Evolutionary conservation across 1,140 invertebrate genomes (phyloP), one percentile per base, ranked within the genome.

Genomic region (Lepidotrigona ventralis): DNA sequence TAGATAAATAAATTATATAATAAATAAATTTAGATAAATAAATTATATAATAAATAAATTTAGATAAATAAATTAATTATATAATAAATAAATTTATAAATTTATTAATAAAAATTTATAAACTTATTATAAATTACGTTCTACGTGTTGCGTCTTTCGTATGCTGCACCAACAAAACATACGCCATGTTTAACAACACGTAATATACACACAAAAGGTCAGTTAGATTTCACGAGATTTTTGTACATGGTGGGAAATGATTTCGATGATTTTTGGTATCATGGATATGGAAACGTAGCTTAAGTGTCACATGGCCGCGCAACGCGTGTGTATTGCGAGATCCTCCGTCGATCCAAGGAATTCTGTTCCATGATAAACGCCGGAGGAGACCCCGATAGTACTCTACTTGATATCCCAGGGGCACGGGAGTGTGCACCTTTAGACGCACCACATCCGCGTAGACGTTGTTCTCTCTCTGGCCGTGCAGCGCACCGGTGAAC

Each of bases 371-470:
- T 78, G 54, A 21, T 71, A 83, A 83, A 83, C 73, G 53, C 29
- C 56, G 23, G 33, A 19, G 68, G 23, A 70, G 82, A 64, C 58
- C 76, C 68, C 76, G 77, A 76, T 70, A 74, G 86, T 89, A 91
- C 90, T 91, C 89, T 90, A 91, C 79, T 91, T 91, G 90, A 91
- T 91, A 91, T 91, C 90, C 90, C 90, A 74, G 51, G 91, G 89
- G 91, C 83, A 80, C 82, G 68, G 71, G 39, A 75, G 71, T 60
- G 29, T 85, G 83, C 85, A 85, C 79, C 86, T 90, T 83, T 68
- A 69, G 79, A 82, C 73, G 79, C 84, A 77, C 84, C 74, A 60
- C 58, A 53, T 71, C 54, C 76, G n/a, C 56, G 53, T 78, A 77
- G 51, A 72, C 76, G 26, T 39, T 58, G 29, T 17, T 75, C 53